Base-by-base conservation (phyloP, 2,113 vertebrate genomes). In the Rhinolophus ferrumequinum region DNA sequence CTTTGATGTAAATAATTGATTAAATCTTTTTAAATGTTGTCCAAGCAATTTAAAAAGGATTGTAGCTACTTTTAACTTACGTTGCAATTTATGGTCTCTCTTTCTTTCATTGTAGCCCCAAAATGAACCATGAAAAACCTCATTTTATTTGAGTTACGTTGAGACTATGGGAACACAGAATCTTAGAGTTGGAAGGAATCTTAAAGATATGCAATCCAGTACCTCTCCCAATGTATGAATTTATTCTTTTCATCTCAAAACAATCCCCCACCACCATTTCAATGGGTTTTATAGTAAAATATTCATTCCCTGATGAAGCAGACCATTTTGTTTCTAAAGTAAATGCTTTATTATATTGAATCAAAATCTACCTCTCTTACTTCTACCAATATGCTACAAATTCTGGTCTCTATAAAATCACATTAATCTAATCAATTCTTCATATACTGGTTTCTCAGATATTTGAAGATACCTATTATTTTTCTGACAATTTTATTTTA, bases 181-280 rank as follows among this genome's bases (percentile, higher is more conserved):
- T 79, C 67, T 83, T 67, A 62, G 24, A 52, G 19, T 70, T 81
- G 35, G 33, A 67, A 90, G n/a, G 10, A 83, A 30, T 30, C 35
- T 41, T 90, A 87, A 97, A 85, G 50, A 54, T 28, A 75, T 5
- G 50, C 21, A 81, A 16, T 56, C 72, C 1, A 50, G 3, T 83
- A 75, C 67, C 72, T 91, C 24, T 96, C n/a, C 26, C 33, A 88
- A 52, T 24, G 41, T 35, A 85, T 64, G 6, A 54, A 84, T 81
- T 60, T 58, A 73, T 81, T 66, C 47, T 64, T 90, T 85, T 87
- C 8, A 69, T 93, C 82, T 88, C 21, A 64, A 85, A 82, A 88
- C 38, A 18, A 84, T 15, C 30, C 35, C 33, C 41, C 72, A 75
- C 52, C 52, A 47, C 19, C 15, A 83, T 52, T 58, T 84, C 28